These are phyloP conservation scores for Eucriotettix oculatus DNA, from an alignment of 2,888 invertebrate genomes.

Conservation along the genomic window DNA sequence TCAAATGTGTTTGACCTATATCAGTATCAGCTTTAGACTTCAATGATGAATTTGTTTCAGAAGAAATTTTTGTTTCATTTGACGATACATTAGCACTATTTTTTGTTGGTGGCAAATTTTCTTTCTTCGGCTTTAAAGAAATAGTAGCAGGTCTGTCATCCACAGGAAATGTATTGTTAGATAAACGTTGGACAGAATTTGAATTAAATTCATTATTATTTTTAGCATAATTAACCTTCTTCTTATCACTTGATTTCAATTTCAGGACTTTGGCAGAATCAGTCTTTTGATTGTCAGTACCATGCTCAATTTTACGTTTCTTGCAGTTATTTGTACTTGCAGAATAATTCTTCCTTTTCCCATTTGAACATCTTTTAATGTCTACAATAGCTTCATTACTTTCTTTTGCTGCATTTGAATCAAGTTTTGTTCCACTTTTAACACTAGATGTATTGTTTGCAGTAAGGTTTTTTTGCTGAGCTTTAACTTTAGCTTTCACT, in stretches of 20 bases:
- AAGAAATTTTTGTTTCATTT: not conserved
- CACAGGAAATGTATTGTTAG: not conserved
- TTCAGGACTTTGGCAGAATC: not conserved
- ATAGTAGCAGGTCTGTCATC: not conserved
- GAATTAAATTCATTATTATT: not conserved
- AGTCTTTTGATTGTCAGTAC: not conserved
- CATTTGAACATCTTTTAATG: not conserved
- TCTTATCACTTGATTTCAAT: slow-evolving; percentile 1
- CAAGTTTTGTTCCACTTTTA: not conserved
- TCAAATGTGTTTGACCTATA: not conserved
- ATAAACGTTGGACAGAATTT: not conserved
- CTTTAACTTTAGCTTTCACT: not conserved
- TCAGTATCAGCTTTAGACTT: not conserved
- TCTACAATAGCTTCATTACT: not conserved
- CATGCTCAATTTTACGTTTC: not conserved
- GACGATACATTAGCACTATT: not conserved
- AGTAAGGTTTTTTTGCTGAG: not conserved
- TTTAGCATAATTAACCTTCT: not conserved
- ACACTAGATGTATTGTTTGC: not conserved
- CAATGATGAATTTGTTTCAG: not conserved
- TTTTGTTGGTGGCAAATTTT: not conserved
- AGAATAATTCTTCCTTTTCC: not conserved
- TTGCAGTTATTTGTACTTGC: not conserved
- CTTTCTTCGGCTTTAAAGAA: not conserved
- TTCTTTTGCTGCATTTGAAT: not conserved